Evolutionary conservation across 2,113 vertebrate species (phyloP), one percentile per base, ranked within the genome.

Genomic region (Taurulus bubalis): DNA sequence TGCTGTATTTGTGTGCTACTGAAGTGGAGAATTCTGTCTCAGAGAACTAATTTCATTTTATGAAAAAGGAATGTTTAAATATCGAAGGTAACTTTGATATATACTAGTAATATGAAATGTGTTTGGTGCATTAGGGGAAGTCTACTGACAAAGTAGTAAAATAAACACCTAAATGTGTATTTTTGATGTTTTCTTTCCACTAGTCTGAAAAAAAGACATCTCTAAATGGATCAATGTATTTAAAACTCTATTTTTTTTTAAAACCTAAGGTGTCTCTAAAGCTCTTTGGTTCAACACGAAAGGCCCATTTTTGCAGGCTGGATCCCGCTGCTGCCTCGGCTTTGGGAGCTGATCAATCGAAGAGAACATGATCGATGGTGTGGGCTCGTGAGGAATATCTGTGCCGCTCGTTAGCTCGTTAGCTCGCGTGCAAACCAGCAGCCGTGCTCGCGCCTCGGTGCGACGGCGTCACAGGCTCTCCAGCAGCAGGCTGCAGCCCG

Each of bases 401-500:
- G 66, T 32, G 45, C 26, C 6, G 16, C 26, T 32, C 26, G 8
- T 30, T 15, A 3, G 18, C 10, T 47, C 34, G n/a, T 30, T 12
- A 28, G 26, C 45, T 22, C 30, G 32, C 71, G 15, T 10, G 49
- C 2, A 26, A 56, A 16, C 1, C 16, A 49, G 49, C 49, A 3
- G 53, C 53, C 53, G n/a, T 2, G 12, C 55, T 15, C 55, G 55
- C 11, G 24, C 24, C 53, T 40, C 70, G 11, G 68, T 18, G 30
- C 26, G 66, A 75, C 51, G 20, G 64, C 16, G 74, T 34, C 53
- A 30, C 7, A 2, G 32, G 68, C 62, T 28, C 34, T 18, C 68
- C 34, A 80, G n/a, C 75, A 58, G 67, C 49, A 51, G 49, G 47
- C 55, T 69, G 71, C 77, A 42, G 76, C 77, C 12, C 53, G 56